Conservation (phyloP, 2,113 vertebrate species). For the Trogon melanurus region DNA sequence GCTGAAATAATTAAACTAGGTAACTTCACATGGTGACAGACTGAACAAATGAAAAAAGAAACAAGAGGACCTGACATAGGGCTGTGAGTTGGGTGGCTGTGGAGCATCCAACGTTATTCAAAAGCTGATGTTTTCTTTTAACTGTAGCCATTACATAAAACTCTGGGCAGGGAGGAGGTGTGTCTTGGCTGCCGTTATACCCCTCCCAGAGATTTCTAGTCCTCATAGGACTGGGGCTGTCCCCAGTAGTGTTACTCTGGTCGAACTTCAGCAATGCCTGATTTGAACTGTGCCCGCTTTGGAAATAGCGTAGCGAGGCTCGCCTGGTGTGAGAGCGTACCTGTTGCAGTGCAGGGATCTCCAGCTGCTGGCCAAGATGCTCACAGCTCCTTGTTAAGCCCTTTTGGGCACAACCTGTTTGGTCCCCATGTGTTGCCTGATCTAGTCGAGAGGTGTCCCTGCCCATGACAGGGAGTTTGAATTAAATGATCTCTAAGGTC, state of each 20-base stretch:
- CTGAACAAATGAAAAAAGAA: not conserved
- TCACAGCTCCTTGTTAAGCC: accelerated
- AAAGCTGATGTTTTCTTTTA: not conserved
- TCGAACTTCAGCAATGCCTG: not conserved
- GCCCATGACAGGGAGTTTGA: too few species aligned
- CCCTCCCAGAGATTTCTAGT: not conserved
- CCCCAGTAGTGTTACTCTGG: not conserved
- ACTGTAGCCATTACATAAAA: not conserved
- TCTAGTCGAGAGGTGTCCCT: too few species aligned
- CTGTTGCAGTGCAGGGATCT: not conserved
- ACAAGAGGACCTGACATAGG: not conserved
- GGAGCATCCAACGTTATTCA: not conserved
- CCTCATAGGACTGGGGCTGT: accelerated
- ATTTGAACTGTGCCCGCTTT: not conserved
- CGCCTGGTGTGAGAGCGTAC: accelerated
- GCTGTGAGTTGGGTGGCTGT: not conserved
- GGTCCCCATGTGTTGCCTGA: too few species aligned
- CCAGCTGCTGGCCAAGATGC: accelerated
- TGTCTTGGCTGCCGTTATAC: not conserved
- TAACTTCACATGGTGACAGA: not conserved
- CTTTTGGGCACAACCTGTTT: not conserved
- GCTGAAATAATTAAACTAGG: not conserved
- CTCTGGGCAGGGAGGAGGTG: too few species aligned
- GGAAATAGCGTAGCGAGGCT: not conserved
- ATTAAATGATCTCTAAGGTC: too few species aligned